A percentile compares a stretch with the other conserved stretches of the same genome.
These are phyloP conservation scores for Anhinga anhinga DNA, from an alignment of 2,113 vertebrate species.

Conservation along the genomic window DNA sequence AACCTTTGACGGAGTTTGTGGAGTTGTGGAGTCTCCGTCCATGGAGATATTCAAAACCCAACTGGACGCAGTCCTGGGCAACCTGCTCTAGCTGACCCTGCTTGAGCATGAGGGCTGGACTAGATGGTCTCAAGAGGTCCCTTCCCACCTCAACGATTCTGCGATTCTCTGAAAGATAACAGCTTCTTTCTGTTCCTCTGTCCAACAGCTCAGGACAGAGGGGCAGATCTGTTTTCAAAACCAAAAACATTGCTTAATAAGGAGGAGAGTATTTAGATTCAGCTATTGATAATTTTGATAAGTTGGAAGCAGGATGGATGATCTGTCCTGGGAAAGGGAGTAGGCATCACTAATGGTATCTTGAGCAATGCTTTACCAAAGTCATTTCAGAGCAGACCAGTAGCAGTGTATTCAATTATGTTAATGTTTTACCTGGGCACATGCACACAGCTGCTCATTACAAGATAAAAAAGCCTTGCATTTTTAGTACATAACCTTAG, in stretches of 20 bases:
- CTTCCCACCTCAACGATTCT: not conserved
- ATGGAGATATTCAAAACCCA: not conserved
- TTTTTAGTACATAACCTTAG: not conserved
- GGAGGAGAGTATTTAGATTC: not conserved
- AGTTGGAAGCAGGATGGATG: not conserved
- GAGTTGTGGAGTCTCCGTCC: not conserved
- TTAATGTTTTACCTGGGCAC: constrained; percentile 33
- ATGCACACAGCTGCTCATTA: not conserved
- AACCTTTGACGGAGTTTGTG: not conserved
- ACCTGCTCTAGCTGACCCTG: not conserved
- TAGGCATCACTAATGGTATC: not conserved
- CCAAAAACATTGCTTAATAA: not conserved
- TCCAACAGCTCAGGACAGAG: not conserved
- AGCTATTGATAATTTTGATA: not conserved
- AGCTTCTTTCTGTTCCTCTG: not conserved
- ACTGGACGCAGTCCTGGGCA: not conserved
- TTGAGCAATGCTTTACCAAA: constrained; percentile 19
- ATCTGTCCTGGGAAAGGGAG: not conserved
- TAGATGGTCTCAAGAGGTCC: not conserved
- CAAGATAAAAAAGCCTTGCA: not conserved
- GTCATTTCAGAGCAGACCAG: constrained; percentile 3
- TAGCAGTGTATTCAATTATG: not conserved
- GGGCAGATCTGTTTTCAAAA: not conserved
- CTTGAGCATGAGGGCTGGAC: not conserved
- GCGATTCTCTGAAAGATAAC: not conserved